Conservation (phyloP, 2,888 invertebrate genomes). For the Neoitamus cyanurus region DNA sequence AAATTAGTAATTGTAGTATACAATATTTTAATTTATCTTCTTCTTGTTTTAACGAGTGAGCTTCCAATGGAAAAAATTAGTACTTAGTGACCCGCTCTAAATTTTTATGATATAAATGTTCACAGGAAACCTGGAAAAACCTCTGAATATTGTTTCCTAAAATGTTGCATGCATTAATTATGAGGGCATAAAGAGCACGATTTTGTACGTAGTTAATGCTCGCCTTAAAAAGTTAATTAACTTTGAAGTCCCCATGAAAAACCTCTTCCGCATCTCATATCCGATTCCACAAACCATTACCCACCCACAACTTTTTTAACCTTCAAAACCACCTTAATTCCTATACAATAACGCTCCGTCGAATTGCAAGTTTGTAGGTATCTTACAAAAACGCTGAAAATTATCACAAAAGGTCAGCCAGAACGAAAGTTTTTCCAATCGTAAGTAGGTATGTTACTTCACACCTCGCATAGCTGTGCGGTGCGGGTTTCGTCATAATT, state of each 20-base stretch:
- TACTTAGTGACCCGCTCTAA: too few species aligned
- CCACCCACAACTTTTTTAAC: not conserved
- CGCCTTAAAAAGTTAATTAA: not conserved
- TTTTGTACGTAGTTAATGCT: not conserved
- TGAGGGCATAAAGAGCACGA: not conserved
- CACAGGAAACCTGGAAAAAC: too few species aligned
- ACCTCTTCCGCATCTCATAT: not conserved
- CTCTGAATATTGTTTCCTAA: too few species aligned
- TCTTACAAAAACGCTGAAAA: not conserved
- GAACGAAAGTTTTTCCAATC: conserved; percentile 1
- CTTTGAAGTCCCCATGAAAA: not conserved
- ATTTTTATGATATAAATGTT: too few species aligned
- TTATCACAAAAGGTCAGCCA: not conserved
- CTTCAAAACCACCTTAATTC: not conserved
- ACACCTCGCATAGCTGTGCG: not conserved
- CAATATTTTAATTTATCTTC: too few species aligned
- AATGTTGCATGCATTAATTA: not conserved
- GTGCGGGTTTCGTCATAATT: not conserved
- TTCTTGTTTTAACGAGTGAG: too few species aligned
- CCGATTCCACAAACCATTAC: not conserved
- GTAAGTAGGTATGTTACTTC: not conserved
- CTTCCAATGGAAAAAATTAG: too few species aligned
- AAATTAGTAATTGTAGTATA: too few species aligned
- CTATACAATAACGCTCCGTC: not conserved
- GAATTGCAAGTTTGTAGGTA: not conserved